phyloP scores from a whole-genome alignment of 2,797 vertebrate genomes.

The Betta splendens region DNA sequence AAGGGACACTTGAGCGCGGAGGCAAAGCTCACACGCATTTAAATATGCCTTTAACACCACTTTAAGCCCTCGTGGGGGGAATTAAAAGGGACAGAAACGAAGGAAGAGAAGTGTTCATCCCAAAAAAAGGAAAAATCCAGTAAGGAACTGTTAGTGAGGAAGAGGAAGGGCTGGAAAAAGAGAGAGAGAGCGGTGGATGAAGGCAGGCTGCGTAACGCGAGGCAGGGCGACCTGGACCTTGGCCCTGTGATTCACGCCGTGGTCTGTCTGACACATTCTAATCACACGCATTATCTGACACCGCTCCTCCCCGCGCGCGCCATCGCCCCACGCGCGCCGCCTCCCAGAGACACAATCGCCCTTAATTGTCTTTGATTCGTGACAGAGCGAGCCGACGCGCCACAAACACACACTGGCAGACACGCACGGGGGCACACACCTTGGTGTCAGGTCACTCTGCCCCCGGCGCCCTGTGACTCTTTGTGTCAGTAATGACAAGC shows the following conservation, averaged over 20 bases:
- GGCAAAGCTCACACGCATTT: constrained; percentile 1
- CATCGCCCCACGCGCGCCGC: constrained; percentile 34
- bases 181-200: constrained; percentile 10
- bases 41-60: constrained; percentile 8
- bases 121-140: neutral
- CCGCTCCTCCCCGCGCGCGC: constrained; percentile 35
- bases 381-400: constrained; percentile 48
- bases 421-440: constrained; percentile 50
- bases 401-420: constrained; percentile 46
- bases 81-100: constrained; percentile 2
- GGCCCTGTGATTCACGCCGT: constrained; percentile 77
- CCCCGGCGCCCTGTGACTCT: constrained; percentile 73
- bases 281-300: constrained; percentile 38
- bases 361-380: constrained; percentile 44
- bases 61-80: constrained; percentile 12
- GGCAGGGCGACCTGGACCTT: constrained; percentile 68
- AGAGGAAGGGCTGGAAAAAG: constrained; percentile 6
- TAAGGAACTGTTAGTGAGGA: neutral
- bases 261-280: constrained; percentile 63
- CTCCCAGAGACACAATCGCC: constrained; percentile 41
- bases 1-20: neutral
- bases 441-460: constrained; percentile 79
- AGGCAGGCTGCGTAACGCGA: constrained; percentile 67
- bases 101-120: constrained; percentile 10
- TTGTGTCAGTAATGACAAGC: constrained; percentile 75